Percentiles rank a stretch among this genome's conserved stretches.
Evolutionary conservation across 2,797 vertebrate species (phyloP).

Genomic region (Leucoraja ocellata): DNA sequence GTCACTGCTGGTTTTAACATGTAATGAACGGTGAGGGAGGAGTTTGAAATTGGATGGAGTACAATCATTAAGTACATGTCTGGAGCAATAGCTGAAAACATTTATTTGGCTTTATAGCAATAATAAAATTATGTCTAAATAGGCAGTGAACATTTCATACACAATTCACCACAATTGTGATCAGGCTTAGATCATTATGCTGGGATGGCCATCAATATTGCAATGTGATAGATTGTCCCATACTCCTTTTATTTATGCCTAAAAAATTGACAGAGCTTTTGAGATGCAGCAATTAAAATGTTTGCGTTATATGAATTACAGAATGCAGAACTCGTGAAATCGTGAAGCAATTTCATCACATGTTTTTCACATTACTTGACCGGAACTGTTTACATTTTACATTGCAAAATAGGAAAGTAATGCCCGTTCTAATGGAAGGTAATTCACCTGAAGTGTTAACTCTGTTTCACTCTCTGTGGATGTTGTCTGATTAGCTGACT

Average conservation of each 20-base stretch:
- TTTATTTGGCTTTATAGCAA: background rate
- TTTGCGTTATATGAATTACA: background rate
- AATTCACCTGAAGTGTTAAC: too few relatives aligned
- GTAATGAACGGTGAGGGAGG: background rate
- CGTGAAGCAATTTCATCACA: background rate
- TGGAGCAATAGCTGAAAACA: background rate
- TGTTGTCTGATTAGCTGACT: too few relatives aligned
- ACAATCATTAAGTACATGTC: background rate
- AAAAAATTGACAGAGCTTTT: background rate
- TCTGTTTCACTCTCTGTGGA: too few relatives aligned
- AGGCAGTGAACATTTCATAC: background rate
- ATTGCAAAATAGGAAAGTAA: too few relatives aligned
- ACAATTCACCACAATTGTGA: background rate
- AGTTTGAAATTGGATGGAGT: background rate
- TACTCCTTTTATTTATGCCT: background rate
- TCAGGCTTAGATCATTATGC: background rate
- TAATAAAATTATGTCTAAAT: background rate
- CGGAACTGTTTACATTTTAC: background rate
- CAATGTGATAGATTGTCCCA: background rate
- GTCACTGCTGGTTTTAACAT: background rate
- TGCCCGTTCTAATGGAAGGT: too few relatives aligned
- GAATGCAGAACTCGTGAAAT: background rate
- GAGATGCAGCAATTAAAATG: background rate
- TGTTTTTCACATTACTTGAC: background rate
- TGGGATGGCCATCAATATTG: background rate